Base-by-base conservation (phyloP, 2,797 vertebrate species). In the Microtus agrestis region DNA sequence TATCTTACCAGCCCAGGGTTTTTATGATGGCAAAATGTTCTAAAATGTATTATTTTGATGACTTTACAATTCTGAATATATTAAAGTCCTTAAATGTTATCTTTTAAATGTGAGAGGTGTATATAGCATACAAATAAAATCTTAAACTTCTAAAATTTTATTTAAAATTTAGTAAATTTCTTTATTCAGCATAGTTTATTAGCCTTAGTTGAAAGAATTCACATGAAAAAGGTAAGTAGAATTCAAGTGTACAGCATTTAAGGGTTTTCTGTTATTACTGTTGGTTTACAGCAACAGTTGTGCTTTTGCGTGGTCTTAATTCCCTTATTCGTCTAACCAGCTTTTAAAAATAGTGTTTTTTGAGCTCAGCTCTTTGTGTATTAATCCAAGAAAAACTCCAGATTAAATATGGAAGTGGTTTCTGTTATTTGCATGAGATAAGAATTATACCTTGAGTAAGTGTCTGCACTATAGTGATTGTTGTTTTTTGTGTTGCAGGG, bases 401-500 rank as follows among this genome's bases (percentile, higher is more conserved):
- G 21, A 69, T 73, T 91, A 51, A 92, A 78, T 95, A 95, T 89
- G 71, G 34, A 91, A 96, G 61, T 77, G 61, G 9, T 74, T 34
- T 5, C n/a, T 92, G 27, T 65, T 84, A 1, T 29, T 74, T 87
- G 6, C 65, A 51, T 93, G 29, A 96, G 51, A 88, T 56, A 74
- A 51, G n/a, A 61, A 0, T 67, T 34, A 6, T 69, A 29, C 69
- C 29, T 84, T 27, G 78, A 63, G 2, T 37, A 67, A 7, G 54
- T 6, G 14, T 92, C 51, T 80, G 4, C 59, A 3, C 96, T 91
- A 90, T 88, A 65, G 17, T 98, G 96, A 98, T 89, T 91, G 88
- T 59, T 93, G 15, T 93, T 0, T 63, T 63, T 43, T 98, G 97
- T 93, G 61, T 97, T 98, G 9, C 98, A 99, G 99, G 96, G 99